Conservation (phyloP, 1,140 invertebrate species). For the Drosophila gunungcola region DNA sequence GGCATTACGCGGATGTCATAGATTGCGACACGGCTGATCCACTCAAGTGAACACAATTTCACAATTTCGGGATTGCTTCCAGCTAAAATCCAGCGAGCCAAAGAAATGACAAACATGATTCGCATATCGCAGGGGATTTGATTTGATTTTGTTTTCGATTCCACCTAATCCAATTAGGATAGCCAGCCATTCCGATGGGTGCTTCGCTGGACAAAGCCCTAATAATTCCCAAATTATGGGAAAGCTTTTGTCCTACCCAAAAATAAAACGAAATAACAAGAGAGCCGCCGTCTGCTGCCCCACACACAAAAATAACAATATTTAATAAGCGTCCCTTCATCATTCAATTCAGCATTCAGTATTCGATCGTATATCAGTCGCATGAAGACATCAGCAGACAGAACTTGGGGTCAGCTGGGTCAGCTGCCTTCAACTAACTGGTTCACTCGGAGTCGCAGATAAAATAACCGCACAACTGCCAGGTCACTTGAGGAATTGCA, state of each 20-base stretch:
- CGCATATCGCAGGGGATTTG: conserved; percentile 41
- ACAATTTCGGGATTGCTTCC: conserved; percentile 63
- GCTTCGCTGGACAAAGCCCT: conserved; percentile 42
- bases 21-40: conserved; percentile 71
- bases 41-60: conserved; percentile 73
- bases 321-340: conserved; percentile 76
- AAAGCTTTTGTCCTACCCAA: conserved; percentile 52
- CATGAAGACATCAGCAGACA: conserved; percentile 68
- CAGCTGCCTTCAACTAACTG: conserved; percentile 55
- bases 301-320: conserved; percentile 53
- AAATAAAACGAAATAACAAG: conserved; percentile 1
- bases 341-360: conserved; percentile 35
- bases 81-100: conserved; percentile 54
- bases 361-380: conserved; percentile 51
- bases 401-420: conserved; percentile 59
- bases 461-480: conserved; percentile 51
- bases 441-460: conserved; percentile 35
- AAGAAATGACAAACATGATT: conserved; percentile 71
- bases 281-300: conserved; percentile 46
- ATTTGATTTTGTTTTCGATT: conserved; percentile 75
- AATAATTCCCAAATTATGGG: conserved; percentile 70
- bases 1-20: conserved; percentile 68
- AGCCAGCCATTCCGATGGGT: conserved; percentile 36
- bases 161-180: conserved; percentile 80
- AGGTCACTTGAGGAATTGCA: conserved; percentile 80